Conservation (phyloP, 2,797 vertebrate species). For the Discoglossus pictus region DNA sequence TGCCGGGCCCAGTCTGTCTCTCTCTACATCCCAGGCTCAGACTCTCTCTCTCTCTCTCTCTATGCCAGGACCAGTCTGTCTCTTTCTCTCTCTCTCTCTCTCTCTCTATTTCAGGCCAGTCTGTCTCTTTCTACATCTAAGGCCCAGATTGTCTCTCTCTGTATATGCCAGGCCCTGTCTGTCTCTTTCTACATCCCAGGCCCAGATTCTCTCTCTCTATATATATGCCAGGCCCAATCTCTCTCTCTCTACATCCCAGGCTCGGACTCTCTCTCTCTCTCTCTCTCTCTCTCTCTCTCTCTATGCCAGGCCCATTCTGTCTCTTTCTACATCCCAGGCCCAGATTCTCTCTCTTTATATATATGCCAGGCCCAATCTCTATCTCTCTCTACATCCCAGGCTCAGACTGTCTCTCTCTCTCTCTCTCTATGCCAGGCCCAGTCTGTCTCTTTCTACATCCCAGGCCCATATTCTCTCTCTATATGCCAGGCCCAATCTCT, state of each 20-base stretch:
- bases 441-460: neutral
- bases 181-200: constrained; percentile 3
- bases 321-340: no score
- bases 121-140: constrained; percentile 5
- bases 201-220: neutral
- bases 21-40: neutral
- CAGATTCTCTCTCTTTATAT: no score
- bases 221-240: no score
- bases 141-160: neutral
- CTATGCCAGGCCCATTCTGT: no score
- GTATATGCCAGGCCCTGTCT: neutral
- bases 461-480: neutral
- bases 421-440: neutral
- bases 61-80: neutral
- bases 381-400: no score
- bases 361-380: no score
- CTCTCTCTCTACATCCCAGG: no score
- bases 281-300: no score
- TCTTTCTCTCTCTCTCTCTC: neutral
- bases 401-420: neutral
- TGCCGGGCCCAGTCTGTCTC: neutral
- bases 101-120: neutral
- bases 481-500: constrained; percentile 2
- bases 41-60: constrained; percentile 12
- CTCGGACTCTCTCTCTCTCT: no score